Base-by-base conservation (phyloP, 2,888 invertebrate genomes). In the Microdon myrmicae region DNA sequence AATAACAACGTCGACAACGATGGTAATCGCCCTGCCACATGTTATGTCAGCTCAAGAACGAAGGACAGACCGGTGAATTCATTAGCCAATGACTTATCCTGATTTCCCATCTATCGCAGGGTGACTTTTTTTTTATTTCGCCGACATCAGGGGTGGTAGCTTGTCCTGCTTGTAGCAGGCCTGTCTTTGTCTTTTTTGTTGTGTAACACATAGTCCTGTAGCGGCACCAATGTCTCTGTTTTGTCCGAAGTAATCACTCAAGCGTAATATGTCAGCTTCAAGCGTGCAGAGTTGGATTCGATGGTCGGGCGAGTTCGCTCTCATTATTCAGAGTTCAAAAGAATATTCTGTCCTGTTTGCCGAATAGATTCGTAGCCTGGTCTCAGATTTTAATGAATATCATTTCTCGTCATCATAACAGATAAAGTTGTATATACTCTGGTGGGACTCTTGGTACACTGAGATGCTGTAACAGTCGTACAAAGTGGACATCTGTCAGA, bases 51-150 rank as follows among this genome's bases (percentile, higher is more conserved):
- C 44, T n/a, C n/a, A n/a, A n/a, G n/a, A n/a, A 34, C 48, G 43
- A 45, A 51, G 45, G 49, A 56, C 51, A 38, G 38, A 48, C 10
- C 20, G 43, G 14, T 48, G 58, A 58, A 64, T 64, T 58, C 64
- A 64, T 64, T 64, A 58, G 51, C 34, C 51, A 28, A 56, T 43
- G 47, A 47, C 53, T 64, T 64, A 64, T 64, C 64, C 45, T 64
- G 64, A 64, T 64, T 64, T 64, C 53, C 53, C 64, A 64, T 64
- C 58, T 53, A 38, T 47, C 47, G 47, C 9, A 26, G 45, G 39
- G 9, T 43, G 35, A 28, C n/a, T 43, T 25, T 22, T n/a, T n/a
- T n/a, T n/a, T n/a, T n/a, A 22, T 32, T 32, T 48, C 28, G 14
- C 12, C 28, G 22, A 28, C 14, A 19, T 17, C 9, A 26, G 3